Evolutionary conservation across 1,140 invertebrate genomes (phyloP).

Genomic region (Nephotettix cincticeps): DNA sequence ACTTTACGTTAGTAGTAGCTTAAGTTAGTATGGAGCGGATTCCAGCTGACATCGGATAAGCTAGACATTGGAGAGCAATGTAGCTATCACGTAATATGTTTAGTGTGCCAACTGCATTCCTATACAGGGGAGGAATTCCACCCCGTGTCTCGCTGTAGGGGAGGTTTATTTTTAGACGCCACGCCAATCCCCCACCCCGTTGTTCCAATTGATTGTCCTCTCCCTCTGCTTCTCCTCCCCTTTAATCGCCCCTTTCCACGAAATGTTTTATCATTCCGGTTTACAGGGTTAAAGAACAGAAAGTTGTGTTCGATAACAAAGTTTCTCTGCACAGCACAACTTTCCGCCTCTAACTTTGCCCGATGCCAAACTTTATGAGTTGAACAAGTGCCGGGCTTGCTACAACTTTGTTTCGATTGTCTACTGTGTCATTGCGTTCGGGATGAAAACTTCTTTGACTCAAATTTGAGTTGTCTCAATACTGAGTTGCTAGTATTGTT

Average conservation of each 20-base stretch:
- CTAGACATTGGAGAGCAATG: too few relatives aligned
- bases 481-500: too few relatives aligned
- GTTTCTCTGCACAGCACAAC: neutral
- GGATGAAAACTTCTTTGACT: too few relatives aligned
- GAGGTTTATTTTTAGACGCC: slow-evolving; percentile 13
- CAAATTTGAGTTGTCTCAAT: too few relatives aligned
- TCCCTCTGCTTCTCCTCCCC: neutral
- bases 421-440: too few relatives aligned
- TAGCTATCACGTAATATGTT: neutral
- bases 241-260: neutral
- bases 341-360: neutral
- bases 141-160: neutral
- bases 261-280: slow-evolving; percentile 9
- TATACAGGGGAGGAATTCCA: too few relatives aligned
- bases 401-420: too few relatives aligned
- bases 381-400: too few relatives aligned
- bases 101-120: slow-evolving; percentile 10
- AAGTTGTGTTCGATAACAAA: neutral
- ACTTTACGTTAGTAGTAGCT: too few relatives aligned
- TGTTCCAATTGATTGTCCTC: slow-evolving; percentile 4
- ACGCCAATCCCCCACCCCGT: neutral
- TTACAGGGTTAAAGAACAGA: neutral
- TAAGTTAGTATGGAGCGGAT: too few relatives aligned
- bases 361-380: too few relatives aligned
- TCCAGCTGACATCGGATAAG: too few relatives aligned